phyloP scores from a whole-genome alignment of 2,888 invertebrate genomes.

The Hirtodrosophila cameraria region DNA sequence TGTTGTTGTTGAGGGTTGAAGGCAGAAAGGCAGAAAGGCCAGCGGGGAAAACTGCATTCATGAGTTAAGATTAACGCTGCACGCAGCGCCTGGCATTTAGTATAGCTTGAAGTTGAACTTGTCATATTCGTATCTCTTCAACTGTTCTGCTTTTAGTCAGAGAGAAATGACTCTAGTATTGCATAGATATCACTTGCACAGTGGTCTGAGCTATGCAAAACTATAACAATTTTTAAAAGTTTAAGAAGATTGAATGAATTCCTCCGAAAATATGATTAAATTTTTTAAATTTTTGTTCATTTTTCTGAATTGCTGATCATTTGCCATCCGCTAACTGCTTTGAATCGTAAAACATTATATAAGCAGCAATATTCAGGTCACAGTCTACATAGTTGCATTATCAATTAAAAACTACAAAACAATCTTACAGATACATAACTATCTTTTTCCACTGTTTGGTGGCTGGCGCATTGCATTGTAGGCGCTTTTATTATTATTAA shows the following conservation, averaged over 20 bases:
- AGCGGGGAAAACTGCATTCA: constrained; percentile 38
- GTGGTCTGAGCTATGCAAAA: constrained; percentile 18
- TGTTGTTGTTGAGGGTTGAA: constrained; percentile 3
- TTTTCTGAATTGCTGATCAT: no score
- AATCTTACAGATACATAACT: constrained; percentile 2
- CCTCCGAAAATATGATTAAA: background rate
- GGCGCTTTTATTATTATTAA: constrained; percentile 78
- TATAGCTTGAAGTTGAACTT: constrained; percentile 70
- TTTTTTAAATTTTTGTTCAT: background rate
- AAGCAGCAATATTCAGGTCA: background rate
- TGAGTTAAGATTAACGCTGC: constrained; percentile 56
- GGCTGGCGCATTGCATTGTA: constrained; percentile 48
- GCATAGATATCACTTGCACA: constrained; percentile 27
- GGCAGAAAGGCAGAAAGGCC: no score
- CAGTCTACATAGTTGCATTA: background rate
- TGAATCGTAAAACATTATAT: no score
- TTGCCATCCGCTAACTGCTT: no score
- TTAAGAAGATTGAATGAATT: no score
- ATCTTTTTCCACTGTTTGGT: constrained; percentile 48
- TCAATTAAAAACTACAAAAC: background rate
- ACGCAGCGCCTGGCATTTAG: constrained; percentile 67
- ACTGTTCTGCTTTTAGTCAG: constrained; percentile 64
- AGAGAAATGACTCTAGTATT: constrained; percentile 39
- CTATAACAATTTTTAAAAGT: no score
- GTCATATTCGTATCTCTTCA: constrained; percentile 77